phyloP scores from a whole-genome alignment of 2,113 vertebrate species.

The Aegotheles bennettii region DNA sequence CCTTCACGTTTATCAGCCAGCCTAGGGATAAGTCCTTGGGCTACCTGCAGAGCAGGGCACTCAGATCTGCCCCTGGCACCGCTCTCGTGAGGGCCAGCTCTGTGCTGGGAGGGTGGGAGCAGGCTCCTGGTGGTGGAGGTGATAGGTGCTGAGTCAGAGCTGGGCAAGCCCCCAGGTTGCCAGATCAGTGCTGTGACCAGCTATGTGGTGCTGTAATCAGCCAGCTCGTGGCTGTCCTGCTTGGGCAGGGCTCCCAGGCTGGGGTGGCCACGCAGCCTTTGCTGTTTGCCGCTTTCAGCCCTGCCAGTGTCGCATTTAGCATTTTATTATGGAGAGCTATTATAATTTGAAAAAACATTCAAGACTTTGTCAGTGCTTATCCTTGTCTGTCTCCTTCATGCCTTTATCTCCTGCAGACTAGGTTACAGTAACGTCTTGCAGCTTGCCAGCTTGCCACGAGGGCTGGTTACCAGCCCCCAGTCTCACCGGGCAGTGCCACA shows the following conservation, averaged over 20 bases:
- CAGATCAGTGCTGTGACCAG: not conserved
- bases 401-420: conserved; percentile 19
- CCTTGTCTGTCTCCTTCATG: not conserved
- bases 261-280: not conserved
- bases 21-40: not conserved
- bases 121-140: not conserved
- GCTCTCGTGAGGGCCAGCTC: fast-evolving
- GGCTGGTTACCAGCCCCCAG: not conserved
- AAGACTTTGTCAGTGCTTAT: conserved; percentile 9
- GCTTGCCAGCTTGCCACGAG: not conserved
- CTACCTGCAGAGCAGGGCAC: fast-evolving
- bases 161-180: not conserved
- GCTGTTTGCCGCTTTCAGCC: not conserved
- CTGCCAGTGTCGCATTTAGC: not conserved
- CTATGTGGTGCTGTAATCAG: not conserved
- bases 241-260: fast-evolving
- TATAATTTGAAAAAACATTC: conserved; percentile 13
- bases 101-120: not conserved
- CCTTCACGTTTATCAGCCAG: fast-evolving
- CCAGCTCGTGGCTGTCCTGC: fast-evolving
- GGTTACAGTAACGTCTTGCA: not conserved
- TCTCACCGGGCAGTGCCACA: not conserved
- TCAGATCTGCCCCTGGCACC: fast-evolving
- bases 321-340: conserved; percentile 2
- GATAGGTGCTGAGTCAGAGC: not conserved